These are phyloP conservation scores for Dromas ardeola DNA, from an alignment of 2,113 vertebrate genomes.

Conservation along the genomic window DNA sequence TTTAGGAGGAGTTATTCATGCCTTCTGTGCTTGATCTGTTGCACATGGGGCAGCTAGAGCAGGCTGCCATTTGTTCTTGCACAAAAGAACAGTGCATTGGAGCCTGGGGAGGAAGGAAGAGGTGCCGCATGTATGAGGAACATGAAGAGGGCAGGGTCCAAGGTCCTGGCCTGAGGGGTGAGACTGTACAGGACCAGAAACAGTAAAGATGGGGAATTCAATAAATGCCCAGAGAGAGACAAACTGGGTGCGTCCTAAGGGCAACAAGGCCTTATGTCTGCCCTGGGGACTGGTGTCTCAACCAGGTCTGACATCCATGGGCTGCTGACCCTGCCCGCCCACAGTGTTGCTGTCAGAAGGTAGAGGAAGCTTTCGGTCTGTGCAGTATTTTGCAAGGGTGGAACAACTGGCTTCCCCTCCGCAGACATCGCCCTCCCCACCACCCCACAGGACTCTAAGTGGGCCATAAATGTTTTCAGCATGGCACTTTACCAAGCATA, in stretches of 20 bases:
- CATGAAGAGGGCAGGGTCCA: not conserved
- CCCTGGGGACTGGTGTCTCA: not conserved
- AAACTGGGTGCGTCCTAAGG: not conserved
- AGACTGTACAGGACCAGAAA: not conserved
- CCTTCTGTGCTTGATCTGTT: not conserved
- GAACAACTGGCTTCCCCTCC: slow-evolving; percentile 6
- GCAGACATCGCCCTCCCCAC: not conserved
- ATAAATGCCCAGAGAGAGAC: not conserved
- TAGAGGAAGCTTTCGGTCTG: not conserved
- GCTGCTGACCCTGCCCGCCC: not conserved
- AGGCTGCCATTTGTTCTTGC: not conserved
- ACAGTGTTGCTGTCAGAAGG: not conserved
- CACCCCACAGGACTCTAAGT: not conserved
- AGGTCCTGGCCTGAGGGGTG: not conserved
- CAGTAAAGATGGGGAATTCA: not conserved
- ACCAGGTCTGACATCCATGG: too few species aligned
- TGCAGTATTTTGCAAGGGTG: not conserved
- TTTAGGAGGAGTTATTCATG: not conserved
- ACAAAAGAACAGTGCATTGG: not conserved
- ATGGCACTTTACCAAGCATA: slow-evolving; percentile 55
- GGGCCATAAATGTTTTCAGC: slow-evolving; percentile 58
- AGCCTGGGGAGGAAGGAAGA: not conserved
- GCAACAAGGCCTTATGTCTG: not conserved
- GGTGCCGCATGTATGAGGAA: not conserved
- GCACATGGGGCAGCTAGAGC: not conserved